These are phyloP conservation scores for Tupaia chinensis DNA, from an alignment of 2,113 vertebrate genomes.

Conservation along the genomic window DNA sequence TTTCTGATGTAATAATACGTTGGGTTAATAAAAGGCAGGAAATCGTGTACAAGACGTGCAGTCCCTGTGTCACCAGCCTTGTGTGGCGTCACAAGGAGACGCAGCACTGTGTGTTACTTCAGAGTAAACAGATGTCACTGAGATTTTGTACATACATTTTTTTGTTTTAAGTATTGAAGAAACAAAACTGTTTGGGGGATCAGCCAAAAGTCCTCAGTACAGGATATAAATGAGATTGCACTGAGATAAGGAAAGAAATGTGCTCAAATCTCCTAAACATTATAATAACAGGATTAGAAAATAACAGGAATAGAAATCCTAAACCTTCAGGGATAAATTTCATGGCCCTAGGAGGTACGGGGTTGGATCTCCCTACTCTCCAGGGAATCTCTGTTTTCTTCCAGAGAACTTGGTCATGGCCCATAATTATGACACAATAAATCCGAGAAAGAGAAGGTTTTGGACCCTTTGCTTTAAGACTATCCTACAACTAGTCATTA, in stretches of 20 bases:
- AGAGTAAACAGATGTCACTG: constrained; percentile 61
- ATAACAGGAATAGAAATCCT: constrained; percentile 88
- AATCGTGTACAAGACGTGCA: constrained; percentile 39
- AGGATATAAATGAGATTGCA: constrained; percentile 86
- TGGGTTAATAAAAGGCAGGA: constrained; percentile 73
- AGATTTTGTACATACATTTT: constrained; percentile 48
- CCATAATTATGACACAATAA: constrained; percentile 25
- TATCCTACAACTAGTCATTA: constrained; percentile 52
- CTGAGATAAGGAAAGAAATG: constrained; percentile 93
- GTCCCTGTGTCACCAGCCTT: constrained; percentile 40
- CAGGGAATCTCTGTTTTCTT: constrained; percentile 66
- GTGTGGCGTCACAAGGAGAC: constrained; percentile 63
- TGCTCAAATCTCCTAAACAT: constrained; percentile 93
- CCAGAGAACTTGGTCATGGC: not conserved
- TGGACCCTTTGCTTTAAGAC: constrained; percentile 55
- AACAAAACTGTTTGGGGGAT: constrained; percentile 89
- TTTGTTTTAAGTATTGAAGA: constrained; percentile 81
- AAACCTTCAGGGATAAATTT: constrained; percentile 84
- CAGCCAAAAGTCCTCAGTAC: constrained; percentile 91
- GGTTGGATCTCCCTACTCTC: constrained; percentile 72
- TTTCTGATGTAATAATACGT: constrained; percentile 70
- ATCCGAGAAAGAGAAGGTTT: constrained; percentile 1
- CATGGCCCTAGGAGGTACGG: constrained; percentile 67
- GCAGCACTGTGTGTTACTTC: constrained; percentile 44
- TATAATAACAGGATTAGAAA: constrained; percentile 95